phyloP scores from a whole-genome alignment of 2,888 invertebrate species.

The Julus scanicus region DNA sequence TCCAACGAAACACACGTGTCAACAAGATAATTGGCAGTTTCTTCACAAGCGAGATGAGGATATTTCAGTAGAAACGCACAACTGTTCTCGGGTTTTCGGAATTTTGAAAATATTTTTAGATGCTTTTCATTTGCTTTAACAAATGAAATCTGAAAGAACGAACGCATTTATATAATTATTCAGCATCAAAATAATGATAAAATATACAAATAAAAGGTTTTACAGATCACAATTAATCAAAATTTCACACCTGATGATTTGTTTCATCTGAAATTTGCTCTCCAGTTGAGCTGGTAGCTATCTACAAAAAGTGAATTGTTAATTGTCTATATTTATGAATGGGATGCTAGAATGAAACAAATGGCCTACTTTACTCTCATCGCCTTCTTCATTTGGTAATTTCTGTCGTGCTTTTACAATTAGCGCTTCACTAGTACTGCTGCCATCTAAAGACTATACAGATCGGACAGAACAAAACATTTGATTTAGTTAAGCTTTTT shows the following conservation, averaged over 20 bases:
- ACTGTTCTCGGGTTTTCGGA: slow-evolving; percentile 91
- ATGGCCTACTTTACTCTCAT: slow-evolving; percentile 70
- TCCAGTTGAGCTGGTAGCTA: slow-evolving; percentile 68
- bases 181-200: too few relatives aligned
- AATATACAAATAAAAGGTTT: too few relatives aligned
- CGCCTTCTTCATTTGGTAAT: slow-evolving; percentile 87
- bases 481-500: too few relatives aligned
- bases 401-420: slow-evolving; percentile 71
- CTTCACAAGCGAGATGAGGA: slow-evolving; percentile 88
- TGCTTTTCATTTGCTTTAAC: slow-evolving; percentile 89
- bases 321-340: neutral
- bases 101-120: slow-evolving; percentile 91
- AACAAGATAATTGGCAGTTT: slow-evolving; percentile 97
- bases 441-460: neutral
- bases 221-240: neutral
- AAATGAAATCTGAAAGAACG: slow-evolving; percentile 71
- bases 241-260: neutral
- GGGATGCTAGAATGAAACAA: neutral
- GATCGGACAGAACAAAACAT: too few relatives aligned
- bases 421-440: neutral
- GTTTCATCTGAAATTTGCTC: slow-evolving; percentile 66
- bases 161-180: neutral
- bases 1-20: slow-evolving; percentile 98
- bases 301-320: neutral
- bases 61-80: slow-evolving; percentile 82